Percentiles rank a stretch among this genome's conserved stretches.
These are phyloP conservation scores for Embidobia sp. DNA, from an alignment of 2,888 invertebrate species.

Conservation along the genomic window DNA sequence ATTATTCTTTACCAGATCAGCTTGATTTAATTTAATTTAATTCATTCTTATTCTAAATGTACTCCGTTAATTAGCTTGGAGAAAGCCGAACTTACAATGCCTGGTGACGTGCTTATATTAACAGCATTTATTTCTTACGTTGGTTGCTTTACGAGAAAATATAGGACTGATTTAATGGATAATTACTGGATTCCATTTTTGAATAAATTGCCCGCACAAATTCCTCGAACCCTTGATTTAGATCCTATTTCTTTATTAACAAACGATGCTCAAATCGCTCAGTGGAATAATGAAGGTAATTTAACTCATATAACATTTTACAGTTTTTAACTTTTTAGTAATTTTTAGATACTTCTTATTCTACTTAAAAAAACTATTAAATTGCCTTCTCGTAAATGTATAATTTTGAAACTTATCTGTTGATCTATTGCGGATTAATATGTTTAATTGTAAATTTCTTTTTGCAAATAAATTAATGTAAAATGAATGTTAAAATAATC, in stretches of 20 bases:
- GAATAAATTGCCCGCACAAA: constrained; percentile 86
- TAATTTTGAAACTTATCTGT: too few species aligned
- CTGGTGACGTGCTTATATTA: constrained; percentile 93
- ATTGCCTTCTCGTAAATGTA: too few species aligned
- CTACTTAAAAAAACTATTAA: too few species aligned
- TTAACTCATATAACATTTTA: too few species aligned
- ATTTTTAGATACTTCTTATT: too few species aligned
- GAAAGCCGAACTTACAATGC: constrained; percentile 88
- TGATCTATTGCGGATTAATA: too few species aligned
- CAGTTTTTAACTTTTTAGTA: too few species aligned
- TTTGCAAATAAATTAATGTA: too few species aligned
- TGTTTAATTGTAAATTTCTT: too few species aligned
- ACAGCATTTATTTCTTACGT: constrained; percentile 97
- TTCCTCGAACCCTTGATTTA: constrained; percentile 89
- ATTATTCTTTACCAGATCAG: too few species aligned
- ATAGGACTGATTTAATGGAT: constrained; percentile 89
- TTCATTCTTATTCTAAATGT: too few species aligned
- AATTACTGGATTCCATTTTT: constrained; percentile 92
- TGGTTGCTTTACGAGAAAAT: constrained; percentile 94
- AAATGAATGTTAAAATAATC: too few species aligned
- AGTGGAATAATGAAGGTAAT: constrained; percentile 95
- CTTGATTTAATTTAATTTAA: not conserved
- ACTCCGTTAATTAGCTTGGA: constrained; percentile 83
- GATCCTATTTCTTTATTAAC: constrained; percentile 94
- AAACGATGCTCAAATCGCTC: constrained; percentile 95